Base-by-base conservation (phyloP, 1,140 invertebrate species). In the Trissolcus basalis region DNA sequence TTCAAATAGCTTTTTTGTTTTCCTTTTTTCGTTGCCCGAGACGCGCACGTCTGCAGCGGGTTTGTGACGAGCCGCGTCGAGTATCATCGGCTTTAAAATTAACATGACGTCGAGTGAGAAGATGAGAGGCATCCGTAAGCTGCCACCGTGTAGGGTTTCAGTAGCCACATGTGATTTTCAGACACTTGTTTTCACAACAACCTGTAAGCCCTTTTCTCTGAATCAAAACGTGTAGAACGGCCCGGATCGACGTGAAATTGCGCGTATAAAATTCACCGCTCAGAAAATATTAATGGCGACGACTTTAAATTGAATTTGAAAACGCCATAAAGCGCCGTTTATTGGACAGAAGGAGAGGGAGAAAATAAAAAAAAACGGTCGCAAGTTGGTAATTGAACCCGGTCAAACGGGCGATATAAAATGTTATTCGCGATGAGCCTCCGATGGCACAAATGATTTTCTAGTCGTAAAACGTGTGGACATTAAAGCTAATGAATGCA, bases 41-140 rank as follows among this genome's bases (percentile, higher is more conserved):
- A 55, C 50, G 13, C 43, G 55, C 39, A 58, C n/a, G n/a, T n/a
- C n/a, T n/a, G n/a, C n/a, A n/a, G n/a, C n/a, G n/a, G n/a, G n/a
- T n/a, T n/a, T n/a, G n/a, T n/a, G n/a, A n/a, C n/a, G n/a, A n/a
- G n/a, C n/a, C n/a, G 54, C 63, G 64, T 53, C 72, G 39, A 48
- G 59, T 54, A 59, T 72, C 63, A 71, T 77, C 56, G 49, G 58
- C 75, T 72, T 77, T 77, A 64, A 77, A 77, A 76, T 76, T 65
- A 76, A 70, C 65, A 70, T 64, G 39, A 43, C 60, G 36, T 51
- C 36, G 47, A 70, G 73, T 60, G 43, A 27, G 65, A 76, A 64
- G 47, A 50, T 53, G 55, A 70, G 65, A 67, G 54, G 54, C 36
- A 58, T 11, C 41, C 53, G 44, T 56, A 64, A 69, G 44, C 59